phyloP scores from a whole-genome alignment of 1,140 invertebrate genomes.

The Bilobella aurantiaca region DNA sequence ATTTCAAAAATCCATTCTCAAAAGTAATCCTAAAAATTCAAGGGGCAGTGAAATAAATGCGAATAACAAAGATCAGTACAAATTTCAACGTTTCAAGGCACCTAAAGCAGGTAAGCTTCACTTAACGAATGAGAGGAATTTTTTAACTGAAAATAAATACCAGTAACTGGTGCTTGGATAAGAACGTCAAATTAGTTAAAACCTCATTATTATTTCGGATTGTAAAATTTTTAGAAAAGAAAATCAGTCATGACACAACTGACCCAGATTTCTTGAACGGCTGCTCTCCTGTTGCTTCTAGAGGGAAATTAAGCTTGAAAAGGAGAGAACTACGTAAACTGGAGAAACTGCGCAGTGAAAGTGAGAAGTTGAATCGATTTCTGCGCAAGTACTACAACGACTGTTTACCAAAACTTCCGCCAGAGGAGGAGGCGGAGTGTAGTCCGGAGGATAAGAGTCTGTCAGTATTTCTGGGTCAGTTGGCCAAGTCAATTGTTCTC shows the following conservation, averaged over 20 bases:
- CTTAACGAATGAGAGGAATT: too few relatives aligned
- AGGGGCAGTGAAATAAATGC: too few relatives aligned
- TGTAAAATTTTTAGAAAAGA: not conserved
- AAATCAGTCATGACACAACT: slow-evolving; percentile 23
- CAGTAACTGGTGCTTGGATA: too few relatives aligned
- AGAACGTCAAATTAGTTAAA: too few relatives aligned
- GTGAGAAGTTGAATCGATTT: slow-evolving; percentile 26
- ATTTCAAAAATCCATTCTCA: too few relatives aligned
- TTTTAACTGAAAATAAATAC: too few relatives aligned
- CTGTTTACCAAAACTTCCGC: slow-evolving; percentile 28
- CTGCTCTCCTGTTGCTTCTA: slow-evolving; percentile 12
- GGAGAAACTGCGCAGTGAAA: slow-evolving; percentile 25
- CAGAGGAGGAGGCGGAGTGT: slow-evolving; percentile 29
- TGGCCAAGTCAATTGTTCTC: not conserved
- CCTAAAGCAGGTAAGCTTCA: too few relatives aligned
- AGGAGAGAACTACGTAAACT: slow-evolving; percentile 28
- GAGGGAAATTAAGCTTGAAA: slow-evolving; percentile 31
- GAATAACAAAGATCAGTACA: too few relatives aligned
- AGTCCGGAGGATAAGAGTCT: slow-evolving; percentile 28
- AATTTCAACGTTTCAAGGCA: too few relatives aligned
- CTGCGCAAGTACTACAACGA: slow-evolving; percentile 31
- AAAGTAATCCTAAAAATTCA: too few relatives aligned
- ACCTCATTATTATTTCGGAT: too few relatives aligned
- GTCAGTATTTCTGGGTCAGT: slow-evolving; percentile 1
- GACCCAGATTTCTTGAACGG: slow-evolving; percentile 30